A percentile compares a stretch with the other conserved stretches of the same genome.
phyloP scores from a whole-genome alignment of 2,797 vertebrate genomes.

The Liparis tanakae region DNA sequence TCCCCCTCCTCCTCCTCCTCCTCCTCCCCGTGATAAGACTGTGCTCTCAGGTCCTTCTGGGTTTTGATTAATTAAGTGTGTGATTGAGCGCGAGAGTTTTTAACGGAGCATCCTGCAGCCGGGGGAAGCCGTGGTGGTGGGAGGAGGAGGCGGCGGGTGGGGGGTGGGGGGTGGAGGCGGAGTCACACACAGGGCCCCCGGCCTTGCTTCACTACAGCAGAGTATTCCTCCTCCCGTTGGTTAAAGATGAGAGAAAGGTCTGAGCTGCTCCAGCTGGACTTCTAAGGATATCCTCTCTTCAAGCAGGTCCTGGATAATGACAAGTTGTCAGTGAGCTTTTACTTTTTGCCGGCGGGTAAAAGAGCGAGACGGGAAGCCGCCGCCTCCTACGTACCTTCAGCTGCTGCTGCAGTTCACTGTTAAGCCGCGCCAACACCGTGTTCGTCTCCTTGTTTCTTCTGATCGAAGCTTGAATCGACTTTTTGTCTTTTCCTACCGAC shows the following conservation, averaged over 20 bases:
- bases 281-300: conserved; percentile 99
- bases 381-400: conserved; percentile 84
- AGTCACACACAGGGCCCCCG: conserved; percentile 61
- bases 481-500: conserved; percentile 97
- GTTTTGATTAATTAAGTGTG: conserved; percentile 50
- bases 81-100: conserved; percentile 55
- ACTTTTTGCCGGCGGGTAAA: neutral
- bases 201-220: conserved; percentile 51
- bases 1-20: neutral
- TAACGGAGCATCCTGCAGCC: conserved; percentile 42
- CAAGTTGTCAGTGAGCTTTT: neutral
- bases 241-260: conserved; percentile 99
- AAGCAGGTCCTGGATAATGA: conserved; percentile 89
- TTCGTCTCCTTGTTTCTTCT: conserved; percentile 99
- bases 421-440: conserved; percentile 97
- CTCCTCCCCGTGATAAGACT: conserved; percentile 40
- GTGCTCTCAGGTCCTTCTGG: conserved; percentile 49
- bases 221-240: conserved; percentile 57
- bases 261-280: conserved; percentile 98
- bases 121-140: conserved; percentile 72
- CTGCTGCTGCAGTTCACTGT: conserved; percentile 98
- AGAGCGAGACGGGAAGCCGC: conserved; percentile 6
- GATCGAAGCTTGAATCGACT: conserved; percentile 98
- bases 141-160: conserved; percentile 21
- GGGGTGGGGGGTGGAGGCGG: conserved; percentile 14